Conservation (phyloP, 2,797 vertebrate genomes). For the Austrolebias charrua region DNA sequence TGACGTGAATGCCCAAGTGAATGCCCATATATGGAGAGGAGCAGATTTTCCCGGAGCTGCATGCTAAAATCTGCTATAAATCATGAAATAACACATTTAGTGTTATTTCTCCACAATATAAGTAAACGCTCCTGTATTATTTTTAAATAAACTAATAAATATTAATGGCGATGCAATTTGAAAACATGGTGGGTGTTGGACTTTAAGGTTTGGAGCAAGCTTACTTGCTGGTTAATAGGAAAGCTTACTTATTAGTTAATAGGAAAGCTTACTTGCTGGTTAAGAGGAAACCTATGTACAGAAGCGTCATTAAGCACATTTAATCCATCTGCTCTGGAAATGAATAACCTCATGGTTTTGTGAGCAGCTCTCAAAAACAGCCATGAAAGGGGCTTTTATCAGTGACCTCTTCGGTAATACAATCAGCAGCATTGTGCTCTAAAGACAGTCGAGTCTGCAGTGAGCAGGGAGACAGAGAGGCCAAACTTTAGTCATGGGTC, state of each 20-base stretch:
- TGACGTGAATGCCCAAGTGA: too few species aligned
- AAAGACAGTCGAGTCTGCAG: slow-evolving; percentile 47
- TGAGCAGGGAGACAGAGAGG: slow-evolving; percentile 45
- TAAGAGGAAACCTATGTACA: slow-evolving; percentile 3
- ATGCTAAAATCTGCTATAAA: too few species aligned
- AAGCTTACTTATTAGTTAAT: too few species aligned
- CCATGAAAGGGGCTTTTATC: slow-evolving; percentile 57
- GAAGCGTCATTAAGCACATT: slow-evolving; percentile 22
- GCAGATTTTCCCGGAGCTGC: too few species aligned
- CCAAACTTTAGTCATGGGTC: slow-evolving; percentile 69
- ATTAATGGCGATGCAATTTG: too few species aligned
- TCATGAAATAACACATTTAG: too few species aligned
- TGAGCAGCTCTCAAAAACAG: slow-evolving; percentile 36
- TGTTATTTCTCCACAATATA: too few species aligned
- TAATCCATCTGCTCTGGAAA: slow-evolving; percentile 17
- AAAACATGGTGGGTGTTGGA: too few species aligned
- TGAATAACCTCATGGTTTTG: slow-evolving; percentile 30
- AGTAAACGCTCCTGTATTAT: too few species aligned
- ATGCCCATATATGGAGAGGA: too few species aligned
- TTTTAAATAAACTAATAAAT: too few species aligned
- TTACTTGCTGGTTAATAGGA: slow-evolving; percentile 12
- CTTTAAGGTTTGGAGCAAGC: slow-evolving; percentile 27
- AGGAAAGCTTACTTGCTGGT: slow-evolving; percentile 23
- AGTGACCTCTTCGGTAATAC: slow-evolving; percentile 65
- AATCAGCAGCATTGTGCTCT: slow-evolving; percentile 42